Evolutionary conservation across 2,113 vertebrate genomes (phyloP), one percentile per base, ranked within the genome.

Genomic region (Camelus dromedarius): DNA sequence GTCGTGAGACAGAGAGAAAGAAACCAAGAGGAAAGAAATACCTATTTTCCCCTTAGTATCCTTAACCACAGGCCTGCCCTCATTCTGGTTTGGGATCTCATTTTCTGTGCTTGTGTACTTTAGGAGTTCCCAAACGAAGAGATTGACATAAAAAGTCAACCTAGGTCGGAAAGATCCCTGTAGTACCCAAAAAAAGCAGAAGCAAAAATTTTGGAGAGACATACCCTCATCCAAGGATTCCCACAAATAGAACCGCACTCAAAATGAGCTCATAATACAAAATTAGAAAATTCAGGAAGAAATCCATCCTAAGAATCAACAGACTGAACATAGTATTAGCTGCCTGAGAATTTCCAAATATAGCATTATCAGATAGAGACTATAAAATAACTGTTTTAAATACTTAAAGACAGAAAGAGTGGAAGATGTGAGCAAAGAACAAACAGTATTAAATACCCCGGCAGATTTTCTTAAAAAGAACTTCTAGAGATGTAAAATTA

Each of bases 401-500:
- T 64, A 79, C 67, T 64, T 83, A 81, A 89, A 85, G 52, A 32
- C 15, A 84, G 52, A 69, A 72, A 24, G 35, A 64, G 67, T 90
- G 32, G 66, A 92, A 96, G 86, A 32, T 6, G 58, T 24, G 22
- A 79, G 54, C 88, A 75, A 19, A 82, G 35, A 93, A 87, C 6
- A 89, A 15, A 15, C 11, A 93, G n/a, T 84, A 66, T 87, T 26
- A 91, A 73, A 67, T 86, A 91, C 26, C 16, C 42, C 89, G 84
- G 19, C 35, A 92, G 20, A 89, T 89, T 85, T 50, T 81, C 48
- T 2, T 5, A 32, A 89, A 96, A 88, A 6, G 7, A 76, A 70
- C 19, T 56, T 89, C 3, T 19, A 80, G 69, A 94, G 77, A 94
- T 72, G n/a, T 88, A 82, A 97, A 87, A 48, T 62, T 46, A 79